Percentiles rank a stretch among this genome's conserved stretches.
Evolutionary conservation across 2,888 invertebrate genomes (phyloP).

Genomic region (Drosophila acutilabella): DNA sequence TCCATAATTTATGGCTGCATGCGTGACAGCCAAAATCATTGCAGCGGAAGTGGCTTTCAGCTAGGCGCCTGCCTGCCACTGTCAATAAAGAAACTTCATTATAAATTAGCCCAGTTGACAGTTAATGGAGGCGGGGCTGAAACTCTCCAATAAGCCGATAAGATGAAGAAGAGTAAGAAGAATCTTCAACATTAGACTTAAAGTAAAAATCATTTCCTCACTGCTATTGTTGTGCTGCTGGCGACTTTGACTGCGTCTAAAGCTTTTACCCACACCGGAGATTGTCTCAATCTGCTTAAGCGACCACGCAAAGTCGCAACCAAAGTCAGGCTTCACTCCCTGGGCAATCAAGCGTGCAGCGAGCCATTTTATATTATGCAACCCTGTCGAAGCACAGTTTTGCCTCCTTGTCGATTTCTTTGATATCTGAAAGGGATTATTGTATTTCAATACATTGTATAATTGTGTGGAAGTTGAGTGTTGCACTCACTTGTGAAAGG

Average conservation of each 20-base stretch:
- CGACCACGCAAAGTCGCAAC: constrained; percentile 40
- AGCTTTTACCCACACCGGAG: constrained; percentile 71
- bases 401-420: not conserved
- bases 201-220: constrained; percentile 36
- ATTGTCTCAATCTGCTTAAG: constrained; percentile 76
- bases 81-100: constrained; percentile 71
- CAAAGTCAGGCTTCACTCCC: constrained; percentile 19
- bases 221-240: constrained; percentile 30
- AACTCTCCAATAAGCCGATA: constrained; percentile 11
- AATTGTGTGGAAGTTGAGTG: constrained; percentile 64
- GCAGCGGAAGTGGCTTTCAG: constrained; percentile 60
- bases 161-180: constrained; percentile 14
- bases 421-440: constrained; percentile 61
- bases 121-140: constrained; percentile 34
- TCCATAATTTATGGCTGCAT: constrained; percentile 71
- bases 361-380: constrained; percentile 25
- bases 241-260: constrained; percentile 13
- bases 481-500: not conserved
- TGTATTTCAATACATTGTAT: constrained; percentile 65
- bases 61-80: constrained; percentile 36
- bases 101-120: constrained; percentile 75
- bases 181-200: constrained; percentile 6
- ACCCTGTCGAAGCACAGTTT: not conserved
- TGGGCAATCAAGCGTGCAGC: constrained; percentile 59
- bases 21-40: constrained; percentile 65